phyloP scores from a whole-genome alignment of 2,797 vertebrate genomes.

The Allobates femoralis region DNA sequence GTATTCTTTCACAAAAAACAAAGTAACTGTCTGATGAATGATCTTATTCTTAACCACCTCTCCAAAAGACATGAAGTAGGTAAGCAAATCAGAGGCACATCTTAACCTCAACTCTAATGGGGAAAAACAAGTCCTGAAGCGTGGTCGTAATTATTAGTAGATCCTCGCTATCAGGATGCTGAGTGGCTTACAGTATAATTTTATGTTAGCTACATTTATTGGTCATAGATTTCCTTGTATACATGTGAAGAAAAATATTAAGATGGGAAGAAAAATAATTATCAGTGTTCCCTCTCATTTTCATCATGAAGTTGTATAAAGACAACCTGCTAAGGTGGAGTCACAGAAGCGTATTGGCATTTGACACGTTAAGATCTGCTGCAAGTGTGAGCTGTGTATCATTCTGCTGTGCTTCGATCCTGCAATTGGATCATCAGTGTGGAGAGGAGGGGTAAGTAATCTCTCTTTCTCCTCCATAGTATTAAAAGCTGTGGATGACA shows the following conservation, averaged over 20 bases:
- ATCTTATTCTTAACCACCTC: not conserved
- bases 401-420: too few species aligned
- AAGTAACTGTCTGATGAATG: not conserved
- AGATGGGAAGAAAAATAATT: not conserved
- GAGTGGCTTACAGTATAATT: not conserved
- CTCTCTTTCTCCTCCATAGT: too few species aligned
- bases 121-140: not conserved
- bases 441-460: too few species aligned
- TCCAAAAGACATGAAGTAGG: not conserved
- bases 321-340: too few species aligned
- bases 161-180: not conserved
- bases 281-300: not conserved
- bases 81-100: not conserved
- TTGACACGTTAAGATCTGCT: too few species aligned
- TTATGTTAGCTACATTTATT: not conserved
- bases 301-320: not conserved
- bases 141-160: not conserved
- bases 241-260: not conserved
- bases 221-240: not conserved
- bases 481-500: too few species aligned
- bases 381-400: too few species aligned
- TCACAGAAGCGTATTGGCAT: too few species aligned
- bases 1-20: not conserved
- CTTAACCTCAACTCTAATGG: not conserved
- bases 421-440: too few species aligned